Evolutionary conservation across 1,140 invertebrate species (phyloP).

Genomic region (Habropoda laboriosa): DNA sequence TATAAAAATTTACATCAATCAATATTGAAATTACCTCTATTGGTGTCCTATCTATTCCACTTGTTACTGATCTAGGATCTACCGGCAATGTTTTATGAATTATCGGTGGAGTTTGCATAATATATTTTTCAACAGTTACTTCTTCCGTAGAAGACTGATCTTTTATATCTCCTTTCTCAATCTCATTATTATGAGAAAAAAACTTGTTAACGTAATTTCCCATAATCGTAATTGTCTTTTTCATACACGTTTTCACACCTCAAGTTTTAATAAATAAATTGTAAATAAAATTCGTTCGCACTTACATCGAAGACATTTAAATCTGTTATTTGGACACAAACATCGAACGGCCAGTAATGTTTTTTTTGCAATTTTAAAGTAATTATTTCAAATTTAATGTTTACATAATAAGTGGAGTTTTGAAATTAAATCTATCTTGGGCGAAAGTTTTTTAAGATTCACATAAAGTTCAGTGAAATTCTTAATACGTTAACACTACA

Average conservation of each 20-base stretch:
- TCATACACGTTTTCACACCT: not conserved
- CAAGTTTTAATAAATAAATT: not conserved
- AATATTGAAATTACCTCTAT: conserved; percentile 67
- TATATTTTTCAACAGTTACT: not conserved
- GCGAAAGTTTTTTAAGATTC: not conserved
- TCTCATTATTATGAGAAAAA: conserved; percentile 42
- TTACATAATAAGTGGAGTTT: not conserved
- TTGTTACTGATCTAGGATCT: conserved; percentile 73
- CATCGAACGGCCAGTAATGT: not conserved
- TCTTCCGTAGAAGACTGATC: not conserved
- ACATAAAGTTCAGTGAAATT: not conserved
- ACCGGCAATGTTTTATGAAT: conserved; percentile 51
- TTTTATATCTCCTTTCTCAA: conserved; percentile 33
- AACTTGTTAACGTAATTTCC: conserved; percentile 66
- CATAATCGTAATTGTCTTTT: conserved; percentile 41
- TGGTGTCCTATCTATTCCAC: conserved; percentile 74
- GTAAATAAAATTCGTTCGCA: not conserved
- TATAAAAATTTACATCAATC: conserved; percentile 12
- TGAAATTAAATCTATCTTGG: not conserved
- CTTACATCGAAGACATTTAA: not conserved
- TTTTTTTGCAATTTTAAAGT: not conserved
- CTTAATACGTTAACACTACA: not conserved
- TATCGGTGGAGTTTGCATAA: conserved; percentile 64
- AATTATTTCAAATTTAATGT: not conserved
- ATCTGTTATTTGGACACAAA: not conserved